phyloP scores from a whole-genome alignment of 2,888 invertebrate species.

The Linyphia triangularis region DNA sequence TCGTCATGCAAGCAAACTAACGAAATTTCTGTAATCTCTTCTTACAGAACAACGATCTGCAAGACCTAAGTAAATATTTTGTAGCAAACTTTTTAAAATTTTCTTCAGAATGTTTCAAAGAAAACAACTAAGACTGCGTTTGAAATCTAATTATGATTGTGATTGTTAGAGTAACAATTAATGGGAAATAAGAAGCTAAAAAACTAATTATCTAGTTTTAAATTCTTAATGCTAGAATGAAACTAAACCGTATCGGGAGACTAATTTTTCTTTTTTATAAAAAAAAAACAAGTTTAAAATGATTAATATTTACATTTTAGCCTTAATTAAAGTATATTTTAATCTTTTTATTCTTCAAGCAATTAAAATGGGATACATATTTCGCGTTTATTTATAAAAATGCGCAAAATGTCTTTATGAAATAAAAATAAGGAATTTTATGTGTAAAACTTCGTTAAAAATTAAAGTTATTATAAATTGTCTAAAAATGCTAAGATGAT shows the following conservation, averaged over 20 bases:
- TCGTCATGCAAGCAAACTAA: background rate
- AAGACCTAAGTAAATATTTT: background rate
- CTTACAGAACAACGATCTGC: background rate
- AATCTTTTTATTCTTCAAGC: too few species aligned
- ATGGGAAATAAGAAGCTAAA: background rate
- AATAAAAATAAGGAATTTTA: too few species aligned
- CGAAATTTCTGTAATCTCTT: background rate
- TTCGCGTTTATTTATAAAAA: too few species aligned
- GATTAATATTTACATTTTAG: background rate
- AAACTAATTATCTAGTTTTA: slow-evolving; percentile 2
- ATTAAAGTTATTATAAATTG: too few species aligned
- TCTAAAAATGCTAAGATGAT: too few species aligned
- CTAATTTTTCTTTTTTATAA: background rate
- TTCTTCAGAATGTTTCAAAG: background rate
- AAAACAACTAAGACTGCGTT: background rate
- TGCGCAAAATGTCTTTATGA: too few species aligned
- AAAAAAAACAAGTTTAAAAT: too few species aligned
- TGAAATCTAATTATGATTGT: background rate
- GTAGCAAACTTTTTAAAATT: background rate
- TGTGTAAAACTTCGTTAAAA: too few species aligned
- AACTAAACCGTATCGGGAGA: background rate
- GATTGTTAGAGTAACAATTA: background rate
- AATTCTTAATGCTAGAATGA: background rate
- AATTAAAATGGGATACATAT: too few species aligned
- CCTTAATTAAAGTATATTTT: too few species aligned